Evolutionary conservation across 2,797 vertebrate genomes (phyloP), one percentile per base, ranked within the genome.

Genomic region (Enteromius anoplus): DNA sequence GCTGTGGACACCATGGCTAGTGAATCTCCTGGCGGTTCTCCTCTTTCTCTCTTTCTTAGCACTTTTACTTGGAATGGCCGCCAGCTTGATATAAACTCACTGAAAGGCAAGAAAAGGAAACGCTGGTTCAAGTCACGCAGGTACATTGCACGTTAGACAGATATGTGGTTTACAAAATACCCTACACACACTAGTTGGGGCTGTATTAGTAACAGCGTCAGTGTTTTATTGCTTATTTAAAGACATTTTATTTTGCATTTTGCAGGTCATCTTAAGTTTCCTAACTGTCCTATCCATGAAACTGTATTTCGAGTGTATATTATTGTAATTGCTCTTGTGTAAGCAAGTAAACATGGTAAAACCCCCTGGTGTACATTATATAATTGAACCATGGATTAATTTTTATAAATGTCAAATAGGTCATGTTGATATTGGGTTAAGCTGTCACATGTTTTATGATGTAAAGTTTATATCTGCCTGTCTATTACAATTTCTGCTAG

Each of bases 51-150:
- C 77, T 80, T 66, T 71, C 84, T 81, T 71, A 49, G n/a, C 92
- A 87, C 84, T 88, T 55, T 91, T 92, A 92, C 92, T 95, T 88
- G 90, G 91, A 79, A 86, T 91, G 14, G 92, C 91, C 91, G 69
- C 76, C 80, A 78, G 71, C 71, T 80, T 66, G 78, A 86, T 70
- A 87, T 88, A 73, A 88, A 80, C 72, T 86, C 87, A 78, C 77
- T 83, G 82, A 93, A 92, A 91, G 90, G 91, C 88, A 95, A 93
- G 89, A 93, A 94, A 91, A 95, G 94, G 90, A 91, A 93, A 78
- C 90, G 90, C 55, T 95, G 96, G 91, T 91, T 93, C 86, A 96
- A 95, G 86, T 96, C 95, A 47, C 95, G 92, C 95, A 96, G 96
- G 96, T 96, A 96, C 60, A 78, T 21, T 65, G 15, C 53, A 65